A percentile compares a stretch with the other conserved stretches of the same genome.
Conservation (phyloP, 2,888 invertebrate genomes). For the Mycogona germanica region DNA sequence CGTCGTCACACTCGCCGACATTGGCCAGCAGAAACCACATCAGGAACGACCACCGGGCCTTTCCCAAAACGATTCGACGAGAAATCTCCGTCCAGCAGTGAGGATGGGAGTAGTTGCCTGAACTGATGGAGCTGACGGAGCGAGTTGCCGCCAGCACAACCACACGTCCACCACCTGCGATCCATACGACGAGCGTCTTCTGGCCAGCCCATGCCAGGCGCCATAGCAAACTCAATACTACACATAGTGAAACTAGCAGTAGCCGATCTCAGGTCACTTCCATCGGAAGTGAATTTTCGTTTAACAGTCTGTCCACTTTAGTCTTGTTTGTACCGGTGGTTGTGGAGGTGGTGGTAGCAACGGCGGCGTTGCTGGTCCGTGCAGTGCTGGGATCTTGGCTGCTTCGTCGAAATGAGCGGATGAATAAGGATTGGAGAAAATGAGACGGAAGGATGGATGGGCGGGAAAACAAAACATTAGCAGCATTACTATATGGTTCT, state of each 20-base stretch:
- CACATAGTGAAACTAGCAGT: background rate
- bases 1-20: background rate
- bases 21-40: background rate
- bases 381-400: too few relatives aligned
- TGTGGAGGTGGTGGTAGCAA: too few relatives aligned
- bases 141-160: background rate
- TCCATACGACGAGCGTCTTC: background rate
- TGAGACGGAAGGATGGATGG: too few relatives aligned
- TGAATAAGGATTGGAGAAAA: too few relatives aligned
- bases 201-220: background rate
- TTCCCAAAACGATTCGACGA: background rate
- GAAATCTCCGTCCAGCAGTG: too few relatives aligned
- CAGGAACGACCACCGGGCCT: background rate
- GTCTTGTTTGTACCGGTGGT: too few relatives aligned
- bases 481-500: too few relatives aligned
- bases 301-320: conserved; percentile 21
- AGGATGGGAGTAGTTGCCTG: too few relatives aligned
- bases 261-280: conserved; percentile 44
- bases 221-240: background rate
- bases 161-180: background rate
- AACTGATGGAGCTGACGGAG: too few relatives aligned
- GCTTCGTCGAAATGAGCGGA: too few relatives aligned
- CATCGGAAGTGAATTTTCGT: conserved; percentile 43
- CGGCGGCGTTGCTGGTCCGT: too few relatives aligned
- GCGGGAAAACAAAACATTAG: too few relatives aligned